Evolutionary conservation across 1,140 invertebrate species (phyloP), one percentile per base, ranked within the genome.

Genomic region (Proctacanthus coquilletti): DNA sequence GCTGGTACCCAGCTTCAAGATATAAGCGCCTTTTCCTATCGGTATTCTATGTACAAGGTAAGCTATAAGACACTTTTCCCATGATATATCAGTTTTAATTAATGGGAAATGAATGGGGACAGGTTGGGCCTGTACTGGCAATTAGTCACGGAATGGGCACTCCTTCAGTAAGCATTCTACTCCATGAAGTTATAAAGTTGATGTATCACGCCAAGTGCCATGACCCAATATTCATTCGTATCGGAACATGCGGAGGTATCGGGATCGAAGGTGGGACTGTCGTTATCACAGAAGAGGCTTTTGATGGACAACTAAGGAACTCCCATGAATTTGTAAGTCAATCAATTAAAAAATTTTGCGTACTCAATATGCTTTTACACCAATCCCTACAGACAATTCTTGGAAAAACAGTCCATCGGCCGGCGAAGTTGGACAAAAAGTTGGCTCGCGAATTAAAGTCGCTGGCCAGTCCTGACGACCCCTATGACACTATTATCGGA

Each of bases 31-130:
- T 84, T 80, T 54, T 92, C 88, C 8, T 91, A 95, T 59, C 70
- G 93, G 47, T 98, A 95, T 63, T 84, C 83, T 14, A 89, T 98
- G 81, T 98, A 84, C 63, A 98, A 98, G 80, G 85, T 95, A 18
- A 87, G 88, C 11, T 15, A n/a, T 13, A 13, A 36, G 6, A 25
- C n/a, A 25, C n/a, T 25, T 25, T 25, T 25, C 23, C n/a, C n/a
- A 25, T 25, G 6, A 8, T 8, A 25, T 25, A 8, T 25, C n/a
- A 25, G 6, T 25, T 25, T 25, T 29, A 29, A 14, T 13, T 8
- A 14, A 4, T 8, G 27, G 4, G 9, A 29, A 29, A 29, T 4
- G 27, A 29, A 29, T 11, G 15, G n/a, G 27, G 15, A 29, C 23
- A 40, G 38, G 39, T 41, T 36, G 56, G 56, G 4, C 56, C 56